Base-by-base conservation (phyloP, 2,888 invertebrate genomes). In the Agrotis segetum region DNA sequence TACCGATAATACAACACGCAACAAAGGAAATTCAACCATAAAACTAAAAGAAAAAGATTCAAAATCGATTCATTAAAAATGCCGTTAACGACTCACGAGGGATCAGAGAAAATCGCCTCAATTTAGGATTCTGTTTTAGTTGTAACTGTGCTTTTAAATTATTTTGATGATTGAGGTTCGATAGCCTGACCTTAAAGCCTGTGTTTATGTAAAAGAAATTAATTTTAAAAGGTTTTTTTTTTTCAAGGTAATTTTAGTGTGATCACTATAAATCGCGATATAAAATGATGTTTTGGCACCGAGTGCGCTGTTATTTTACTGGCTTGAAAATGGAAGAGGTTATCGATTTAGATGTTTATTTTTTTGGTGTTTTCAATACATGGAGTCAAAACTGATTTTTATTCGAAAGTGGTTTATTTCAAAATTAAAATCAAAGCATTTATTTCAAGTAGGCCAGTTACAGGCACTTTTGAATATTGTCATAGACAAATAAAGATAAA, bases 101-200 rank as follows among this genome's bases (percentile, higher is more conserved):
- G 86, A 89, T 91, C 90, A 85, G 78, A 87, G 92, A 90, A 92
- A 91, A 92, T 89, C 90, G 79, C 86, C 88, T 90, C 93, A 92
- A 91, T 93, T 95, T 94, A 92, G 94, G 92, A 93, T 91, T 90
- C 90, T 87, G 91, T 89, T 91, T 90, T 92, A 89, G 89, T 82
- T 87, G 78, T 90, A 87, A 89, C 86, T 88, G 88, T 89, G 78
- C 76, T 86, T 87, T 84, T 84, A 66, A 80, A 82, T 79, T 78
- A 80, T 84, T 76, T 78, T 81, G 77, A 82, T 84, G 77, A 85
- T 83, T 82, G 73, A 81, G 67, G 78, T 84, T 73, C 77, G 81
- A 74, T 77, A 71, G 67, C 69, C 73, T 70, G 65, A 64, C 65
- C 67, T 40, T 70, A 50, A 81, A 66, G 71, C 71, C 67, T 21